phyloP scores from a whole-genome alignment of 1,140 invertebrate genomes.

The Drosophila bocki region DNA sequence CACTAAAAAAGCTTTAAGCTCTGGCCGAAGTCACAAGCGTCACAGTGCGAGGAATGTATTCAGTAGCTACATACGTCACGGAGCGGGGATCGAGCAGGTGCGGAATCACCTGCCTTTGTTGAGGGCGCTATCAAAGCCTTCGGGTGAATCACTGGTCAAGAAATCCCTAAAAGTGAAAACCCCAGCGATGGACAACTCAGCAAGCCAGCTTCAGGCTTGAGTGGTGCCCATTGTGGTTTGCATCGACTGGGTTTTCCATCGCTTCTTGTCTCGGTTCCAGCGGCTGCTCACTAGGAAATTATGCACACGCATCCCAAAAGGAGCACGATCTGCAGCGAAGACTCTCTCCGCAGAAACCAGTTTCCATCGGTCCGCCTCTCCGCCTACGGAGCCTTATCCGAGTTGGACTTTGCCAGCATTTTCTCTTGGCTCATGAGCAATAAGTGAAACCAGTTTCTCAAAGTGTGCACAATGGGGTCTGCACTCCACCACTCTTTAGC shows the following conservation, averaged over 20 bases:
- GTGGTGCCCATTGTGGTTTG: slow-evolving; percentile 19
- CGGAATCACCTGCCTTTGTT: slow-evolving; percentile 17
- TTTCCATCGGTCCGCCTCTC: slow-evolving; percentile 34
- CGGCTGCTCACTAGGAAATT: slow-evolving; percentile 51
- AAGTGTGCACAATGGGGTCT: slow-evolving; percentile 17
- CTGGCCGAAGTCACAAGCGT: slow-evolving; percentile 24
- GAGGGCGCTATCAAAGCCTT: not conserved
- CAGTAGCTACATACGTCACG: slow-evolving; percentile 53
- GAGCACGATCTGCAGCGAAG: slow-evolving; percentile 49
- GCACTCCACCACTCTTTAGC: slow-evolving; percentile 5
- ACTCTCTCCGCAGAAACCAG: slow-evolving; percentile 54
- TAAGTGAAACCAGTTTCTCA: slow-evolving; percentile 73
- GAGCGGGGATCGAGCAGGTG: slow-evolving; percentile 11
- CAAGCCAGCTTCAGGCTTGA: slow-evolving; percentile 31
- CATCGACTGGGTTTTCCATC: slow-evolving; percentile 12
- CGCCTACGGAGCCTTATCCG: slow-evolving; percentile 23
- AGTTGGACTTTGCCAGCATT: slow-evolving; percentile 47
- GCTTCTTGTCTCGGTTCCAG: slow-evolving; percentile 56
- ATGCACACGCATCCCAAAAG: slow-evolving; percentile 73
- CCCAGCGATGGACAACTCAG: slow-evolving; percentile 18
- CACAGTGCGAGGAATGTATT: slow-evolving; percentile 31
- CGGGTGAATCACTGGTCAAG: slow-evolving; percentile 25
- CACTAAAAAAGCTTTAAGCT: slow-evolving; percentile 44
- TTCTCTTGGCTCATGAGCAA: slow-evolving; percentile 56
- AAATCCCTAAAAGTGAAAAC: slow-evolving; percentile 45